Conservation (phyloP, 2,888 invertebrate genomes). For the Electrophaes corylata region DNA sequence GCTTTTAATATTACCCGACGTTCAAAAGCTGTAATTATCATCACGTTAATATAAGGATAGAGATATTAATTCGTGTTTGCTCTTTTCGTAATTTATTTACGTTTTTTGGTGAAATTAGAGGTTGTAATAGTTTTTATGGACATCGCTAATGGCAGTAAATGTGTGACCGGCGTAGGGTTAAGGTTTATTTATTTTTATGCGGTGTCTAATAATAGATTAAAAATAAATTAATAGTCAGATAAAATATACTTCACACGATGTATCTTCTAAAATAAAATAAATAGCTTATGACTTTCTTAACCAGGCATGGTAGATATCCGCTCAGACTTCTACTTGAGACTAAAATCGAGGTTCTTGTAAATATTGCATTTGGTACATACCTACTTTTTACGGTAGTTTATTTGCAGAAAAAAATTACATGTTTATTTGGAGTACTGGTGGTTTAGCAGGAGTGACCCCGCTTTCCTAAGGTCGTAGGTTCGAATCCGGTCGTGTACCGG, state of each 20-base stretch:
- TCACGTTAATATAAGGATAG: slow-evolving; percentile 80
- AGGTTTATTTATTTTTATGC: slow-evolving; percentile 28
- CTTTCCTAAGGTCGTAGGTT: too few species aligned
- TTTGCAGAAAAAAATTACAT: too few species aligned
- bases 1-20: slow-evolving; percentile 65
- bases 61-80: slow-evolving; percentile 81
- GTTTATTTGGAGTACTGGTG: too few species aligned
- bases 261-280: neutral
- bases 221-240: slow-evolving; percentile 35
- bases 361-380: too few species aligned
- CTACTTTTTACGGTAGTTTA: too few species aligned
- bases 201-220: slow-evolving; percentile 35
- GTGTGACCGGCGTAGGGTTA: slow-evolving; percentile 55
- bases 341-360: too few species aligned
- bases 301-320: too few species aligned
- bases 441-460: too few species aligned
- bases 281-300: too few species aligned
- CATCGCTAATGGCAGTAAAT: slow-evolving; percentile 74
- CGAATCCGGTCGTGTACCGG: too few species aligned
- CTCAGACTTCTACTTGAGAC: too few species aligned
- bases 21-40: slow-evolving; percentile 76
- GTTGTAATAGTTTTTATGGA: slow-evolving; percentile 70
- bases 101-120: slow-evolving; percentile 75
- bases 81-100: slow-evolving; percentile 79
- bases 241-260: slow-evolving; percentile 15